These are phyloP conservation scores for Eugnorisma glareosa DNA, from an alignment of 2,888 invertebrate genomes.

Conservation along the genomic window DNA sequence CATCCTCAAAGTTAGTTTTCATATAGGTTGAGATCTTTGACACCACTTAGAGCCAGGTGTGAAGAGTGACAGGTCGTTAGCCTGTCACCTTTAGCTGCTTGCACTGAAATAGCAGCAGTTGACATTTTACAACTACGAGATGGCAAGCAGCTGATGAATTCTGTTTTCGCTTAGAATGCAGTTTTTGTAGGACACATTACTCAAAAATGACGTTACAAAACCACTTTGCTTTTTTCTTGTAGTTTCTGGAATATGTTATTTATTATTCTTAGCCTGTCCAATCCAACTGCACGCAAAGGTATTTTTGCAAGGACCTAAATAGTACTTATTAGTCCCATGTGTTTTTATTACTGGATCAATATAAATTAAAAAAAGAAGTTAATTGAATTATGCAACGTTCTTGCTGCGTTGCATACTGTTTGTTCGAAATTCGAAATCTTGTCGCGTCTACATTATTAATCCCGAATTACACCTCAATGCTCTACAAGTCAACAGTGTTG, in stretches of 20 bases:
- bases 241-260: neutral
- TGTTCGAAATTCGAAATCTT: slow-evolving; percentile 20
- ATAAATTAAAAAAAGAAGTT: neutral
- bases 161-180: slow-evolving; percentile 6
- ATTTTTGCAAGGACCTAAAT: neutral
- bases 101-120: slow-evolving; percentile 36
- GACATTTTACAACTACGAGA: slow-evolving; percentile 34
- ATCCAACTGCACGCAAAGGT: neutral
- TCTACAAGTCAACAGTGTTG: slow-evolving; percentile 14
- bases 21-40: slow-evolving; percentile 53
- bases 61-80: slow-evolving; percentile 56
- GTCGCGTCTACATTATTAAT: slow-evolving; percentile 40
- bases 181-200: neutral
- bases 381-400: neutral
- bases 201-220: slow-evolving; percentile 15
- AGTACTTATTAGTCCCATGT: neutral
- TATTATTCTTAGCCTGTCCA: neutral
- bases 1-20: slow-evolving; percentile 30
- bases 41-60: slow-evolving; percentile 56
- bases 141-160: slow-evolving; percentile 43
- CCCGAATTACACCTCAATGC: slow-evolving; percentile 22
- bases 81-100: slow-evolving; percentile 43
- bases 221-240: neutral
- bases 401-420: neutral
- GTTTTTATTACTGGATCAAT: neutral